phyloP scores from a whole-genome alignment of 2,888 invertebrate species.

The Ecliptopera silaceata region DNA sequence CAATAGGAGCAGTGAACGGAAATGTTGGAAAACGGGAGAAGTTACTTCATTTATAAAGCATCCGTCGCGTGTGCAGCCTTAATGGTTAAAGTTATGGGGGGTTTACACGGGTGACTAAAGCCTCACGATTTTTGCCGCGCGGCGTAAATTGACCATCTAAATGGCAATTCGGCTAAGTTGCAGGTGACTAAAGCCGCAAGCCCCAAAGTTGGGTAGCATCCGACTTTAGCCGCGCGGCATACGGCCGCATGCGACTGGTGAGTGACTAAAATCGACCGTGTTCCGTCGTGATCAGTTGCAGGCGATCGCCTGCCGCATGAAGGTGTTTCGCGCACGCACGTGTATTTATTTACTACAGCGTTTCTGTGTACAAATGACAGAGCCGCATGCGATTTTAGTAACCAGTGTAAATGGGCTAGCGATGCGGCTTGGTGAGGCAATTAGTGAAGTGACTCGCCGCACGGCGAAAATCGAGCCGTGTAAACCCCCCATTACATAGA shows the following conservation, averaged over 20 bases:
- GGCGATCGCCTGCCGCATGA: constrained; percentile 13
- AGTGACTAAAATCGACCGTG: no score
- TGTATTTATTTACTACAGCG: constrained; percentile 32
- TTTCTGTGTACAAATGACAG: no score
- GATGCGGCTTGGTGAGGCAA: constrained; percentile 43
- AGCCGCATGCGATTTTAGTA: constrained; percentile 52
- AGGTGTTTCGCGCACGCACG: constrained; percentile 36
- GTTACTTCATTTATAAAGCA: no score
- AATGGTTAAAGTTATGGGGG: no score
- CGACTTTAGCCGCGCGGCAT: constrained; percentile 49
- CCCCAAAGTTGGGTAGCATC: constrained; percentile 51
- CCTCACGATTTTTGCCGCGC: constrained; percentile 36
- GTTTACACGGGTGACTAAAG: constrained; percentile 44
- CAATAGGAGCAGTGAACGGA: no score
- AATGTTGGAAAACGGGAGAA: no score
- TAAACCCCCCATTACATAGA: constrained; percentile 22
- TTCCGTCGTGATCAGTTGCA: background rate
- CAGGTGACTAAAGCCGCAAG: constrained; percentile 49
- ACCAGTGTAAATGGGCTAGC: constrained; percentile 49
- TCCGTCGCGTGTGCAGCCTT: no score
- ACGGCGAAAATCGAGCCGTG: constrained; percentile 52
- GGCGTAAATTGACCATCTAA: constrained; percentile 18
- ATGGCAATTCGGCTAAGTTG: constrained; percentile 23
- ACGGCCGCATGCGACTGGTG: constrained; percentile 61
- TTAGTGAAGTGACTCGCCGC: constrained; percentile 42